Base-by-base conservation (phyloP, 2,797 vertebrate species). In the Echeneis naucrates region DNA sequence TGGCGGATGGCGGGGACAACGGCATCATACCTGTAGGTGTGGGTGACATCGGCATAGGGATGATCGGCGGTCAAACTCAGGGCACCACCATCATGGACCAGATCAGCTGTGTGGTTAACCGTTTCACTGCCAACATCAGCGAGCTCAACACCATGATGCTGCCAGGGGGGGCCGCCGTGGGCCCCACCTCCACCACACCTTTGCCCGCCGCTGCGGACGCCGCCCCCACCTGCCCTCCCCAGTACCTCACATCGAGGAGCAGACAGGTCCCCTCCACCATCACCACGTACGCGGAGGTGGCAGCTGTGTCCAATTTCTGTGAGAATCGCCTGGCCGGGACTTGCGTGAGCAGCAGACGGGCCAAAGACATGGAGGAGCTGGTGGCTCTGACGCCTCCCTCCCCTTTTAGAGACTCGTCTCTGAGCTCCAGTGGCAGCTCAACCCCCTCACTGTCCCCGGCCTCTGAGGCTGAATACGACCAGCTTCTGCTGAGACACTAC, bases 101-200 rank as follows among this genome's bases (percentile, higher is more conserved):
- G 86, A 99, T 99, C 91, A 99, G 97, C 89, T 96, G 95, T 0
- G 97, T 99, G 82, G 97, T 99, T 50, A 98, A 95, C 57, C 96
- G 97, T 17, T 99, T 99, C 92, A 98, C 97, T 0, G 96, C 98
- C 85, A 99, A 99, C 87, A 99, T 99, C 92, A 98, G 95, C 0
- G 97, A 99, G 91, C 95, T 99, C 77, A 99, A 99, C 93, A 95
- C 93, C 87, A 98, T 99, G 97, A 99, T 99, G 98, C 93, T 98
- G 83, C 95, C 97, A 2, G 93, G 95, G 0, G 92, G 85, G 16
- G 87, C 95, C 27, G 58, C 91, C 42, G 85, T 68, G 87, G 77
- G 59, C 58, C 8, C 81, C 5, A 10, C 68, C 9, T 14, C 87
- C 59, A 62, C 78, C 54, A 14, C 71, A 0, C 35, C 76, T 19